Evolutionary conservation across 2,113 vertebrate genomes (phyloP).

Genomic region (Toxostoma redivivum): DNA sequence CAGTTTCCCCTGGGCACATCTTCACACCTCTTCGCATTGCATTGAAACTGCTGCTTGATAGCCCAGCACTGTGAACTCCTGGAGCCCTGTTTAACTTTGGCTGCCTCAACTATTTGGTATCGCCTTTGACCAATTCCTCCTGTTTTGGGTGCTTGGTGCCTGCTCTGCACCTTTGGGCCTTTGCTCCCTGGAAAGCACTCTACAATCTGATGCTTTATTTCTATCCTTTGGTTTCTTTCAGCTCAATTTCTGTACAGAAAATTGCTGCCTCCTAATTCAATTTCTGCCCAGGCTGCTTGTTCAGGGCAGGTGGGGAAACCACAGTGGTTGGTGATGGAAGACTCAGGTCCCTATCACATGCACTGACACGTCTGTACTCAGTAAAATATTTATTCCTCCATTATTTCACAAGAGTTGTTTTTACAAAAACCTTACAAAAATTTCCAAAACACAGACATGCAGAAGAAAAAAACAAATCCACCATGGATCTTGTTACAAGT

Average conservation of each 20-base stretch:
- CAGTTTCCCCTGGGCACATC: not conserved
- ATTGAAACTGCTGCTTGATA: not conserved
- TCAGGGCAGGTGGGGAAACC: not conserved
- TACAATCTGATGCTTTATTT: not conserved
- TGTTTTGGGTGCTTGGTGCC: not conserved
- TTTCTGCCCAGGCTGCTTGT: not conserved
- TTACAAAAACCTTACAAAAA: slow-evolving; percentile 57
- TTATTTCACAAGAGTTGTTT: slow-evolving; percentile 65
- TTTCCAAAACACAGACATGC: slow-evolving; percentile 48
- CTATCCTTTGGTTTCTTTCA: not conserved
- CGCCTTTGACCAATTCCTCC: fast-evolving
- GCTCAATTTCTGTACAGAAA: not conserved
- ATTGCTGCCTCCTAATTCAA: too few species aligned
- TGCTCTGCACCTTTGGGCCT: not conserved
- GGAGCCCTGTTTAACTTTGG: not conserved
- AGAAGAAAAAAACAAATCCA: not conserved
- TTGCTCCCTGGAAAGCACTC: not conserved
- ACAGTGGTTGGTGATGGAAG: not conserved
- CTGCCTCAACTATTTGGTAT: not conserved
- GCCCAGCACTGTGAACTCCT: not conserved
- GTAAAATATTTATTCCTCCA: slow-evolving; percentile 64
- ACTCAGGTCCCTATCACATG: not conserved
- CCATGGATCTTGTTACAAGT: slow-evolving; percentile 4
- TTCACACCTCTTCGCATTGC: not conserved
- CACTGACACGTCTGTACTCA: not conserved